Base-by-base conservation (phyloP, 2,888 invertebrate genomes). In the Heteromyza rotundicornis region DNA sequence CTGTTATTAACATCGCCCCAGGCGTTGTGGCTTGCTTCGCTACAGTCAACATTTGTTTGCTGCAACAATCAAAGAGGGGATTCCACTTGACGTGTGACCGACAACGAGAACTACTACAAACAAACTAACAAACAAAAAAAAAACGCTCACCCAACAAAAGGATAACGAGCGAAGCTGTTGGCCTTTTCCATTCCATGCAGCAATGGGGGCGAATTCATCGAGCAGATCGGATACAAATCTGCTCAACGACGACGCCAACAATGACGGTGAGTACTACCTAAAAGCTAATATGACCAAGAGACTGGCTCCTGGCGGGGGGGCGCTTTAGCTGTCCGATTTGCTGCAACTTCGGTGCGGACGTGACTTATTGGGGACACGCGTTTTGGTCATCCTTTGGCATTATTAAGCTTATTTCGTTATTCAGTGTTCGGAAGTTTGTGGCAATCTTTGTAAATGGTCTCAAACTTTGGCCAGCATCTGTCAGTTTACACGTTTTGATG, bases 151-250 rank as follows among this genome's bases (percentile, higher is more conserved):
- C n/a, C n/a, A n/a, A n/a, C 49, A 49, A 49, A 27, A 51, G 51
- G 51, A 51, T 51, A 22, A 51, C 51, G 16, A 51, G 24, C n/a
- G 40, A n/a, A 10, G 40, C 40, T 14, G 40, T n/a, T n/a, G 40
- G 16, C 40, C 10, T 7, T 40, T n/a, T n/a, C 17, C 44, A 20
- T 5, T 64, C 57, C 44, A 66, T 67, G 71, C 66, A 62, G 60
- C 68, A n/a, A 83, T 83, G 78, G 83, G 82, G 70, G 80, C 79
- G 67, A 82, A 78, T 68, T 75, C 81, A 65, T 82, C 82, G 72
- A 78, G 79, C 70, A 78, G 82, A 73, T 76, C 81, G 66, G 80
- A 82, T 71, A 70, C 79, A 65, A 78, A 72, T 76, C 73, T 80
- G 66, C 77, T 80, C 64, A 77, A 74, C 68, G 82, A 82, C 74